Evolutionary conservation across 1,140 invertebrate genomes (phyloP).

Genomic region (Drosophila baimaii): DNA sequence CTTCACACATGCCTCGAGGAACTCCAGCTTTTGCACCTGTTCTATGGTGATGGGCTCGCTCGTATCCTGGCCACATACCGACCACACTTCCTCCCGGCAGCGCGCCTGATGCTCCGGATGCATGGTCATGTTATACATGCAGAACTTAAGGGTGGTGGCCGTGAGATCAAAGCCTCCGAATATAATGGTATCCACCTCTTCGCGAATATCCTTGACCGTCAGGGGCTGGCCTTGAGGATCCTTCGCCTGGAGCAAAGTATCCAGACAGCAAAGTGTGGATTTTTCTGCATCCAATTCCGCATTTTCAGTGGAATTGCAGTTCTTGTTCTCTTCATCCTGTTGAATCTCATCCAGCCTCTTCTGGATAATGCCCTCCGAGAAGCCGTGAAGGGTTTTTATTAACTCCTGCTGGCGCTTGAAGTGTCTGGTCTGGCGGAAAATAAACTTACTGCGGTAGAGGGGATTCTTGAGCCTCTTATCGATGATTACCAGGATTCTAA

Average conservation of each 20-base stretch:
- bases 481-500: slow-evolving; percentile 52
- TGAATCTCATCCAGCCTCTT: slow-evolving; percentile 45
- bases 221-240: slow-evolving; percentile 85
- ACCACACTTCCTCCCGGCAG: slow-evolving; percentile 87
- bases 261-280: slow-evolving; percentile 85
- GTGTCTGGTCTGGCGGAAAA: slow-evolving; percentile 23
- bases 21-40: slow-evolving; percentile 86
- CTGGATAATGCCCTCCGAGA: slow-evolving; percentile 60
- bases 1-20: slow-evolving; percentile 87
- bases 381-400: slow-evolving; percentile 44
- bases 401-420: slow-evolving; percentile 35
- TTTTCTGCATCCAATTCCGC: slow-evolving; percentile 11
- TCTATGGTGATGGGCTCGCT: slow-evolving; percentile 84
- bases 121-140: slow-evolving; percentile 73
- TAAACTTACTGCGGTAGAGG: slow-evolving; percentile 42
- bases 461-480: slow-evolving; percentile 52
- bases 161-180: slow-evolving; percentile 85
- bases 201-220: slow-evolving; percentile 87
- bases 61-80: slow-evolving; percentile 85
- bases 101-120: slow-evolving; percentile 84
- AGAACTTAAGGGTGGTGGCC: slow-evolving; percentile 57
- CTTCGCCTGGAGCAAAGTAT: slow-evolving; percentile 87
- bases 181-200: slow-evolving; percentile 89
- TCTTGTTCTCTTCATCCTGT: slow-evolving; percentile 43
- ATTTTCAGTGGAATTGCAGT: slow-evolving; percentile 4